phyloP scores from a whole-genome alignment of 2,113 vertebrate species.

The Holacanthus passer region DNA sequence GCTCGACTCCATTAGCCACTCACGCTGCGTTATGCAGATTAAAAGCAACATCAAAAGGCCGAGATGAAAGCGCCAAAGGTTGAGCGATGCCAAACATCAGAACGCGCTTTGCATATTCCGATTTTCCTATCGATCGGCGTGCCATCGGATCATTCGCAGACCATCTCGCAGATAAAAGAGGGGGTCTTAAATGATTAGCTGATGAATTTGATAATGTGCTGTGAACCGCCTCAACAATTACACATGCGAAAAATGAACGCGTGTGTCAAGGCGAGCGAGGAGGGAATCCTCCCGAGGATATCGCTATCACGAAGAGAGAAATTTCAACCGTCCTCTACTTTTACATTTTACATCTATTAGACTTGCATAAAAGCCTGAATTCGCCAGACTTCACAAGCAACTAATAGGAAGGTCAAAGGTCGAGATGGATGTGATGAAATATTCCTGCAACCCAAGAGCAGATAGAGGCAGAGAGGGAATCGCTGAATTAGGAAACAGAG shows the following conservation, averaged over 20 bases:
- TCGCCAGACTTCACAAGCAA: conserved; percentile 28
- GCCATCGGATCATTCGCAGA: conserved; percentile 68
- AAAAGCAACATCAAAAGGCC: conserved; percentile 80
- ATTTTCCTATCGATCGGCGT: conserved; percentile 79
- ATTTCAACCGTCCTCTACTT: conserved; percentile 54
- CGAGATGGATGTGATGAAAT: conserved; percentile 69
- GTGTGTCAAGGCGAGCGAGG: neutral
- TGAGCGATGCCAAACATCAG: conserved; percentile 78
- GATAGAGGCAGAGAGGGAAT: neutral
- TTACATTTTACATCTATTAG: conserved; percentile 68
- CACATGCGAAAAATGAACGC: conserved; percentile 30
- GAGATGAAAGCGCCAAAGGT: conserved; percentile 83
- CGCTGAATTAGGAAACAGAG: conserved; percentile 5
- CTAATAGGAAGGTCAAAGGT: conserved; percentile 67
- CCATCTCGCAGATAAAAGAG: conserved; percentile 74
- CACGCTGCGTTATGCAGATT: conserved; percentile 69
- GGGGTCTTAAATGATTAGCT: conserved; percentile 82
- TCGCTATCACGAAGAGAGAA: conserved; percentile 53
- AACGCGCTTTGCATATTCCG: conserved; percentile 79
- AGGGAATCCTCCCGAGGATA: conserved; percentile 53
- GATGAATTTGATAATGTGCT: conserved; percentile 77
- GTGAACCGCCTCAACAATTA: conserved; percentile 65
- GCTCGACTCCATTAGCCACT: conserved; percentile 66
- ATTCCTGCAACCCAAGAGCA: conserved; percentile 50
- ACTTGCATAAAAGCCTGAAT: conserved; percentile 13